Evolutionary conservation across 1,140 invertebrate species (phyloP).

Genomic region (Caenorhabditis remanei): DNA sequence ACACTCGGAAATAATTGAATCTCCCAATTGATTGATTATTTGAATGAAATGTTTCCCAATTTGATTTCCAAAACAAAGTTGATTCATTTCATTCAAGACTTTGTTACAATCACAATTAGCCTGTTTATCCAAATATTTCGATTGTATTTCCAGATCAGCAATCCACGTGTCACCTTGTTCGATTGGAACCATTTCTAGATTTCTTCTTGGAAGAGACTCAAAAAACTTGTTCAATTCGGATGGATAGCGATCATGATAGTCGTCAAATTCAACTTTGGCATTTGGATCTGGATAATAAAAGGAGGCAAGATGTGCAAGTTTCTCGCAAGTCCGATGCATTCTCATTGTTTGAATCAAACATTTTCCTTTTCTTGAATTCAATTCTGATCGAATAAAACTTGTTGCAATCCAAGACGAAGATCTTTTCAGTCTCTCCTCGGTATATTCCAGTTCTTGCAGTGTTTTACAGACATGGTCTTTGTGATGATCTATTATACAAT

Average conservation of each 20-base stretch:
- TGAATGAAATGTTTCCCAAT: neutral
- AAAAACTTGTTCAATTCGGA: neutral
- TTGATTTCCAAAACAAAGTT: constrained; percentile 30
- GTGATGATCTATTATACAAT: constrained; percentile 3
- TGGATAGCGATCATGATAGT: neutral
- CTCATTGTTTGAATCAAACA: constrained; percentile 16
- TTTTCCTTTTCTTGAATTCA: constrained; percentile 6
- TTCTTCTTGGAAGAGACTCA: neutral
- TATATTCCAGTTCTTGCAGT: neutral
- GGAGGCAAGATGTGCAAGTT: neutral
- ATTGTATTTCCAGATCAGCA: neutral
- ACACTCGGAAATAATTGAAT: neutral
- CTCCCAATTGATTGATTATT: neutral
- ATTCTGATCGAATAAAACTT: neutral
- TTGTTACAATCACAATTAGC: neutral
- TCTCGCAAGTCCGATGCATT: constrained; percentile 5
- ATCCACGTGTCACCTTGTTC: neutral
- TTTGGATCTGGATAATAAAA: neutral
- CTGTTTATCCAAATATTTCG: neutral
- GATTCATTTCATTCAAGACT: constrained; percentile 10
- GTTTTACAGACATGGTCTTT: neutral
- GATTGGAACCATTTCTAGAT: neutral
- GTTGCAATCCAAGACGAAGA: neutral
- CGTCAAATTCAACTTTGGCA: neutral
- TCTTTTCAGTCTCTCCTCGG: neutral